Evolutionary conservation across 2,888 invertebrate genomes (phyloP).

Genomic region (Aleiodes testaceus): DNA sequence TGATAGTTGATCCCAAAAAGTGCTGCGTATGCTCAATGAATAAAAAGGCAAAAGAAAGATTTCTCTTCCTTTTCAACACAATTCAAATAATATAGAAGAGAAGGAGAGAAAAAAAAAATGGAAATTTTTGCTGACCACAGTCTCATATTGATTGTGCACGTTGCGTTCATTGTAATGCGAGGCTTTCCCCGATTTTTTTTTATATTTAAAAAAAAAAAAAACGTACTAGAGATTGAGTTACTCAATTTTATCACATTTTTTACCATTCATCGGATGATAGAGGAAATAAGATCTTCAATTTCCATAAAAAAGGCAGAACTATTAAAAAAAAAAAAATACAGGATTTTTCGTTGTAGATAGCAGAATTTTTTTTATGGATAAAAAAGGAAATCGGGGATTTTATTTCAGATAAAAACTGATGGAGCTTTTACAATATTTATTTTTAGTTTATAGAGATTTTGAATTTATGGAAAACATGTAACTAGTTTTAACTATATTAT

Average conservation of each 20-base stretch:
- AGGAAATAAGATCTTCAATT: too few species aligned
- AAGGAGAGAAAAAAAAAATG: constrained; percentile 11
- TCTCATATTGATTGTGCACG: constrained; percentile 59
- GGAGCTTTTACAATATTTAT: too few species aligned
- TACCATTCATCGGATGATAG: too few species aligned
- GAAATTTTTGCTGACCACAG: constrained; percentile 43
- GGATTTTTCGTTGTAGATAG: too few species aligned
- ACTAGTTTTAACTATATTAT: constrained; percentile 47
- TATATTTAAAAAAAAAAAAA: too few species aligned
- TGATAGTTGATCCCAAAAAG: constrained; percentile 30
- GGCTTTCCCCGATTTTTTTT: neutral
- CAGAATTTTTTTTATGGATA: too few species aligned
- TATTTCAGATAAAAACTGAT: too few species aligned
- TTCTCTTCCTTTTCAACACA: constrained; percentile 25
- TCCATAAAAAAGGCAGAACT: too few species aligned
- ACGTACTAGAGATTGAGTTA: too few species aligned
- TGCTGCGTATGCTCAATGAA: constrained; percentile 34
- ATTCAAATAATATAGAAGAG: constrained; percentile 28
- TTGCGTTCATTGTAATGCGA: neutral
- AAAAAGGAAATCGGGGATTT: too few species aligned
- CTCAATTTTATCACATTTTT: too few species aligned
- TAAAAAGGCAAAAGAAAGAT: constrained; percentile 43
- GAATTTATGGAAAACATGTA: constrained; percentile 21
- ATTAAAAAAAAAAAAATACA: too few species aligned
- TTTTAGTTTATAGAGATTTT: neutral